These are phyloP conservation scores for Sarcophaga carnaria DNA, from an alignment of 2,888 invertebrate genomes.

Conservation along the genomic window DNA sequence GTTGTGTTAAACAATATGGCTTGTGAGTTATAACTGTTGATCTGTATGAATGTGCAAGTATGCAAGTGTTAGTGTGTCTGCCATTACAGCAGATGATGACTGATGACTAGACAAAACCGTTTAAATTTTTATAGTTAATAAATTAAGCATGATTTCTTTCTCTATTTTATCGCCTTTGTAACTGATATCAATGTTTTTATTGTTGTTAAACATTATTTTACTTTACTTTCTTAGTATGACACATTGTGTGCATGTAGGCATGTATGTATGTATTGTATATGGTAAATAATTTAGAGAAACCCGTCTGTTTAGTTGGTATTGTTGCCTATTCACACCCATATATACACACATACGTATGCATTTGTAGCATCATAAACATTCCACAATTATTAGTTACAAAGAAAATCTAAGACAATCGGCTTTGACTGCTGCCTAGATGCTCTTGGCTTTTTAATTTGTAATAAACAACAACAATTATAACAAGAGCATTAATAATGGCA, in stretches of 20 bases:
- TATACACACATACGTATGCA: too few relatives aligned
- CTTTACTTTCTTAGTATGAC: neutral
- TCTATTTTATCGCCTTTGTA: conserved; percentile 8
- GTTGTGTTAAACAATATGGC: too few relatives aligned
- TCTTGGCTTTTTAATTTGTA: too few relatives aligned
- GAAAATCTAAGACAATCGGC: too few relatives aligned
- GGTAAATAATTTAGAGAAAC: conserved; percentile 51
- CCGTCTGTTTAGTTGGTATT: conserved; percentile 34
- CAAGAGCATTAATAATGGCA: neutral
- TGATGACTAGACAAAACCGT: conserved; percentile 51
- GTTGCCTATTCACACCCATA: neutral
- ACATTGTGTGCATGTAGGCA: neutral
- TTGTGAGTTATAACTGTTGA: neutral
- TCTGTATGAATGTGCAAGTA: neutral
- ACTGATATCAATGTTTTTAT: neutral
- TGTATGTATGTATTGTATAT: neutral
- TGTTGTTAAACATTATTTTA: conserved; percentile 5
- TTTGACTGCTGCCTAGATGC: too few relatives aligned
- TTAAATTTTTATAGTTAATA: conserved; percentile 47
- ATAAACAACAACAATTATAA: conserved; percentile 15
- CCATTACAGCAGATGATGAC: conserved; percentile 18
- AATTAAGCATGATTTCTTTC: conserved; percentile 46
- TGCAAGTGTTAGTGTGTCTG: neutral
- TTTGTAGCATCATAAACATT: too few relatives aligned
- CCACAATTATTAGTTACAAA: too few relatives aligned